Evolutionary conservation across 2,888 invertebrate genomes (phyloP).

Genomic region (Pheosia gnoma): DNA sequence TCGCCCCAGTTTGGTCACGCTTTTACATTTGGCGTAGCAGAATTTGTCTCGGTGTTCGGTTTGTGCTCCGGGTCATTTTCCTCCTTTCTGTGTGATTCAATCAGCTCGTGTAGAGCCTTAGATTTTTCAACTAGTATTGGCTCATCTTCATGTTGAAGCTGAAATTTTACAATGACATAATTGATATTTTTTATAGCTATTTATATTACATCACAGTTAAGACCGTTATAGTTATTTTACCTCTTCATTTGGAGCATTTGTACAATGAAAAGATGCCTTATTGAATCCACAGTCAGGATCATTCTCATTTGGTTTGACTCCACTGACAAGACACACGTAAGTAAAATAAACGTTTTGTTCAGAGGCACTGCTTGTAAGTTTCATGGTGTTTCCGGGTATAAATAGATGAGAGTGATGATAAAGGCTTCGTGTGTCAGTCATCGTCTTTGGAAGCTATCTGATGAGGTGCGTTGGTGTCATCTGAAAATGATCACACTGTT

Average conservation of each 20-base stretch:
- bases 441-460: not conserved
- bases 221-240: conserved; percentile 25
- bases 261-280: conserved; percentile 31
- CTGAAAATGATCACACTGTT: conserved; percentile 20
- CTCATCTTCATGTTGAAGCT: conserved; percentile 46
- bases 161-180: not conserved
- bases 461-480: conserved; percentile 21
- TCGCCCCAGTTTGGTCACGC: not conserved
- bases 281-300: conserved; percentile 21
- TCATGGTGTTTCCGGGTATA: conserved; percentile 38
- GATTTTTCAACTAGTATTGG: conserved; percentile 67
- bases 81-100: conserved; percentile 48
- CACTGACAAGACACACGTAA: conserved; percentile 66
- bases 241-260: conserved; percentile 37
- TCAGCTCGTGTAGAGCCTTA: conserved; percentile 66
- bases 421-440: conserved; percentile 28
- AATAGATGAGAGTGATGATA: conserved; percentile 20
- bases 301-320: conserved; percentile 48
- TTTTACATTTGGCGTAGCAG: conserved; percentile 41
- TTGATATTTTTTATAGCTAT: not conserved
- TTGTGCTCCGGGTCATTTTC: conserved; percentile 23
- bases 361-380: conserved; percentile 57
- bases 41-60: conserved; percentile 26
- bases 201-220: conserved; percentile 4
- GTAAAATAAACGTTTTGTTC: conserved; percentile 66